These are phyloP conservation scores for Balanococcus diminutus DNA, from an alignment of 2,888 invertebrate genomes.

Conservation along the genomic window DNA sequence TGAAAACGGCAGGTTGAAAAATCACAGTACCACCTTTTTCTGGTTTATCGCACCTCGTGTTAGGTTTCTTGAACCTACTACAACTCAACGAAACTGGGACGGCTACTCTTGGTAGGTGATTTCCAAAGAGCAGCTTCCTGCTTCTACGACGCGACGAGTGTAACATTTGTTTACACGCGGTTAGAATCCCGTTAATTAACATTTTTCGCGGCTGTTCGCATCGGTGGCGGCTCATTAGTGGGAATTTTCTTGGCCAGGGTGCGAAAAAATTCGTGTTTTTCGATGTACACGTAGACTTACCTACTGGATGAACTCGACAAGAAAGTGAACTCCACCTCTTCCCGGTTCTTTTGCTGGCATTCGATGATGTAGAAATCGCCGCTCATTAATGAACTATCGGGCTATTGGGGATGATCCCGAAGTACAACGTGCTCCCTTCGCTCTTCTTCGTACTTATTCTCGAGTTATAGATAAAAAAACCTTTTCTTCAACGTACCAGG, in stretches of 20 bases:
- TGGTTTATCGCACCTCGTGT: background rate
- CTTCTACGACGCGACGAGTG: background rate
- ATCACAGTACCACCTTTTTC: background rate
- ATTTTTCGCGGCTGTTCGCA: background rate
- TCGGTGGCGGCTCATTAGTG: background rate
- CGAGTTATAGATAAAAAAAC: constrained; percentile 32
- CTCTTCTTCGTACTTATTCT: background rate
- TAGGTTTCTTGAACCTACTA: too few species aligned
- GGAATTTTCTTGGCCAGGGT: background rate
- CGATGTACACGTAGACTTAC: background rate
- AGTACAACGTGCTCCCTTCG: background rate
- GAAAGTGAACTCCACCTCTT: background rate
- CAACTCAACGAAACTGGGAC: too few species aligned
- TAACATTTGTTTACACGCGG: background rate
- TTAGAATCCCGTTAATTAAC: background rate
- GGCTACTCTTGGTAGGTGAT: background rate
- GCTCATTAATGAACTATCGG: background rate
- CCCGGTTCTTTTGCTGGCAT: background rate
- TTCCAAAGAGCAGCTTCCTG: background rate
- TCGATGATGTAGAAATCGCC: background rate
- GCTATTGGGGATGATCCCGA: background rate
- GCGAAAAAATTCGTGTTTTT: constrained; percentile 1
- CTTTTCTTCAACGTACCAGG: background rate
- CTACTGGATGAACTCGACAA: background rate
- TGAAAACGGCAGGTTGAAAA: too few species aligned